Conservation (phyloP, 2,797 vertebrate genomes). For the Girardinus metallicus region DNA sequence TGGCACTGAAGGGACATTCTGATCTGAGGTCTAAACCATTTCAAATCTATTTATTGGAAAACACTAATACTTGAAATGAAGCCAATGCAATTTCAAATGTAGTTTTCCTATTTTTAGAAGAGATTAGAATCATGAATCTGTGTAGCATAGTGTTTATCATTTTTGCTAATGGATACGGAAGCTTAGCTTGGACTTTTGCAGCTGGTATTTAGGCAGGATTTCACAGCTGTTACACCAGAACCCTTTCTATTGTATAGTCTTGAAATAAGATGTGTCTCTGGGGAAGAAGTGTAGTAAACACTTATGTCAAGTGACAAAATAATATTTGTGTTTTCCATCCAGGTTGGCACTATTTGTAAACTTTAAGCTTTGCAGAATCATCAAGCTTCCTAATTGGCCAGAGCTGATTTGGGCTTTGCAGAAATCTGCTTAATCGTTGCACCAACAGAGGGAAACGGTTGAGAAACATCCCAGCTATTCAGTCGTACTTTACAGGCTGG, state of each 20-base stretch:
- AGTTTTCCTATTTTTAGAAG: not conserved
- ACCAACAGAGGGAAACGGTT: conserved; percentile 39
- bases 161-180: not conserved
- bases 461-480: conserved; percentile 59
- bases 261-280: not conserved
- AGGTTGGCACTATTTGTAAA: not conserved
- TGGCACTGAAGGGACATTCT: not conserved
- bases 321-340: conserved; percentile 10
- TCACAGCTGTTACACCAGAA: not conserved
- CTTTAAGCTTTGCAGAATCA: conserved; percentile 9
- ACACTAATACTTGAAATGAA: no score
- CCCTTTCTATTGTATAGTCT: not conserved
- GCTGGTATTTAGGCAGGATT: not conserved
- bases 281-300: not conserved
- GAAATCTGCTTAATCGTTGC: conserved; percentile 46
- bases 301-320: not conserved
- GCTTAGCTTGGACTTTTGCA: not conserved
- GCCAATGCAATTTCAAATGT: not conserved
- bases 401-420: conserved; percentile 17
- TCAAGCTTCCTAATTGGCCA: conserved; percentile 12
- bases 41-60: not conserved
- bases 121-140: not conserved
- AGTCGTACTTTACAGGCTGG: conserved; percentile 34
- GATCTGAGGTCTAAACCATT: not conserved
- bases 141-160: not conserved